Evolutionary conservation across 2,888 invertebrate species (phyloP), one percentile per base, ranked within the genome.

Genomic region (Diarsia brunnea): DNA sequence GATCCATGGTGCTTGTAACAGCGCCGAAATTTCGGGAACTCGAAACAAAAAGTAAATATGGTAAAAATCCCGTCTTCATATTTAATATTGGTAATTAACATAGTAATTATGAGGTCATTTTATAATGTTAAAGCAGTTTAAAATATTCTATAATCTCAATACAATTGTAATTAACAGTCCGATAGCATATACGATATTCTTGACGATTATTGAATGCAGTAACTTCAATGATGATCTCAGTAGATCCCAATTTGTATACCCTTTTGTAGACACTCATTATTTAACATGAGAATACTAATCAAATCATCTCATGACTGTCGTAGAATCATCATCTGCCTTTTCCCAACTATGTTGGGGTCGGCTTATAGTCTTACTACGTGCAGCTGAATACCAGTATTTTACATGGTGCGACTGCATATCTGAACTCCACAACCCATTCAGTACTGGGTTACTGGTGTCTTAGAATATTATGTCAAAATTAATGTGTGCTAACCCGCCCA

Each of bases 111-210:
- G 24, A 27, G 27, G 16, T 43, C 4, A 1, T 38, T 0, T 1
- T 4, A 5, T 27, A 51, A 82, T 69, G 61, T 67, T 63, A 51
- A 74, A 24, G 11, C 51, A 74, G 31, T 47, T 72, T 60, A 8
- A 16, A 58, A 27, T 16, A 24, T 58, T 8, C 27, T 27, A 16
- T 7, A 27, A 8, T 58, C n/a, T 63, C 38, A 75, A 67, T 61
- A 75, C 11, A 58, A 75, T 64, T 45, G 38, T 69, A 43, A 72
- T 69, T 69, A 71, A 65, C 53, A 84, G 61, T 74, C 80, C 63
- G 73, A 84, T 76, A 21, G 84, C 80, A 72, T 75, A 66, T 72
- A 58, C 53, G 21, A n/a, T 51, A 11, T 4, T 73, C 70, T 16
- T 73, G 58, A 63, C 24, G 21, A n/a, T 61, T 47, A 38, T 19